phyloP scores from a whole-genome alignment of 2,113 vertebrate species.

The Micronycteris hirsuta region DNA sequence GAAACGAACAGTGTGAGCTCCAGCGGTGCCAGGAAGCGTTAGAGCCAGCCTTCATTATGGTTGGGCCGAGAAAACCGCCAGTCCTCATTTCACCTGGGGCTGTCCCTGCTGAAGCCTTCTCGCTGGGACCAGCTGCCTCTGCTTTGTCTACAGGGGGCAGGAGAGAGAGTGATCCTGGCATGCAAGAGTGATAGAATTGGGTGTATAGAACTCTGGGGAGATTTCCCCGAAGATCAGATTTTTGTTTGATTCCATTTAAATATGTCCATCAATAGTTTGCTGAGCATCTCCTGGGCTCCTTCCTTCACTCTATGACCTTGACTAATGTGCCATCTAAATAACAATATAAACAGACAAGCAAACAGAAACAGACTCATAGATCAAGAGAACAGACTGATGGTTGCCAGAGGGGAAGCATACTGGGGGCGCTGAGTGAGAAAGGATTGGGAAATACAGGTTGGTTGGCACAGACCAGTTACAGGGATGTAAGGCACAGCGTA shows the following conservation, averaged over 20 bases:
- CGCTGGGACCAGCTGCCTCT: not conserved
- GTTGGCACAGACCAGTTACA: not conserved
- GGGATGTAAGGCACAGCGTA: not conserved
- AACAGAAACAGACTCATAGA: not conserved
- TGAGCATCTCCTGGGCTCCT: not conserved
- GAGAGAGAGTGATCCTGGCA: not conserved
- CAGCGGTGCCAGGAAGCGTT: conserved; percentile 19
- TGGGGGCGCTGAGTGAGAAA: not conserved
- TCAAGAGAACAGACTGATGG: not conserved
- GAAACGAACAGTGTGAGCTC: conserved; percentile 50
- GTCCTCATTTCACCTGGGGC: conserved; percentile 67
- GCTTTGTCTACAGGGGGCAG: not conserved
- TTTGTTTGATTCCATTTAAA: not conserved
- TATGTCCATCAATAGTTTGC: not conserved
- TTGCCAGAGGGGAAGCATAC: not conserved
- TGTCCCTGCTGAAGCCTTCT: not conserved
- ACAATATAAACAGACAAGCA: not conserved
- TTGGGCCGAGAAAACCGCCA: conserved; percentile 11
- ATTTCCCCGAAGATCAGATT: not conserved
- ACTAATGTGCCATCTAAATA: not conserved
- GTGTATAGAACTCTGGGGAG: not conserved
- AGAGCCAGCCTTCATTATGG: not conserved
- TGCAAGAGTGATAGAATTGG: not conserved
- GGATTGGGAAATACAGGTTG: not conserved
- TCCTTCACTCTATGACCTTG: not conserved